Percentiles rank a stretch among this genome's conserved stretches.
Evolutionary conservation across 1,140 invertebrate species (phyloP).

Genomic region (Tetragonula clypearis): DNA sequence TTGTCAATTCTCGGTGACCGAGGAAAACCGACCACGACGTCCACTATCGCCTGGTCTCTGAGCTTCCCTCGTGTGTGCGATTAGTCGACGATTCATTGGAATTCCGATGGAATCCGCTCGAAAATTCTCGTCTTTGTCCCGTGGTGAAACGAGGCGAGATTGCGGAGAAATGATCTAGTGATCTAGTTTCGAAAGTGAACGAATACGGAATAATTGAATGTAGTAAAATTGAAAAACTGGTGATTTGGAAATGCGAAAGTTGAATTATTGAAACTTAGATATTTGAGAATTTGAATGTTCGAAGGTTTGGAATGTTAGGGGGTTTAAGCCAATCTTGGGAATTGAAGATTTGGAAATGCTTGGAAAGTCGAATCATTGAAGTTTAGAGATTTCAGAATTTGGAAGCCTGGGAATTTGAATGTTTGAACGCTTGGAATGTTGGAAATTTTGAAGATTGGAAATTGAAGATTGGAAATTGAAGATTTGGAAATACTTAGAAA

Average conservation of each 20-base stretch:
- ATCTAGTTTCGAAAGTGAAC: neutral
- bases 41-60: neutral
- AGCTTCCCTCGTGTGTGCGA: neutral
- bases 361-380: too few relatives aligned
- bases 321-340: neutral
- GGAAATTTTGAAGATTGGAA: neutral
- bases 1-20: neutral
- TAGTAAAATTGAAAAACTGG: neutral
- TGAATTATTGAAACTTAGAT: too few relatives aligned
- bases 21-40: neutral
- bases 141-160: neutral
- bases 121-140: neutral
- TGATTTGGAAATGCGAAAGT: neutral
- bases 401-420: rapidly evolving
- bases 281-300: too few relatives aligned
- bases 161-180: neutral
- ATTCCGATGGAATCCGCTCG: neutral
- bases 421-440: neutral
- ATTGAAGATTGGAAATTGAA: neutral
- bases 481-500: too few relatives aligned
- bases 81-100: neutral
- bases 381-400: neutral
- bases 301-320: too few relatives aligned
- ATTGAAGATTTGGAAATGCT: neutral
- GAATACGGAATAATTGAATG: neutral